Evolutionary conservation across 2,113 vertebrate genomes (phyloP).

Genomic region (Myxocyprinus asiaticus): DNA sequence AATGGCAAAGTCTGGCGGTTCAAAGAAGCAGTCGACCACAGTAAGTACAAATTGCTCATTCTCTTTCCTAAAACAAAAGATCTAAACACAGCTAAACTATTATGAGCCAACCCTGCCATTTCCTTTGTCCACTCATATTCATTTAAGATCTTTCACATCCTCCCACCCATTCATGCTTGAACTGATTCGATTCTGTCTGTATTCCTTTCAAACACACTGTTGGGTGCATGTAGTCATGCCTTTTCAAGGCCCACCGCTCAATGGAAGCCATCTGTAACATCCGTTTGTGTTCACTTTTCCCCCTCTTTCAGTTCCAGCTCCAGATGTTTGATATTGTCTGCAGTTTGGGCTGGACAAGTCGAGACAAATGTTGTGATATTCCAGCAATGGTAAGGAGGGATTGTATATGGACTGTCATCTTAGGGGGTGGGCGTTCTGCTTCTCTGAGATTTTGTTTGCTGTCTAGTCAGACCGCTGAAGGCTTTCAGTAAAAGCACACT

Average conservation of each 20-base stretch:
- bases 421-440: too few relatives aligned
- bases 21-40: slow-evolving; percentile 86
- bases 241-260: slow-evolving; percentile 50
- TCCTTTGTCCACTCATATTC: not conserved
- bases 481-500: too few relatives aligned
- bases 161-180: slow-evolving; percentile 9
- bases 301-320: slow-evolving; percentile 89
- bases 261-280: slow-evolving; percentile 68
- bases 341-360: slow-evolving; percentile 94
- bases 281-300: slow-evolving; percentile 32
- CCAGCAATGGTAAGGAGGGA: slow-evolving; percentile 86
- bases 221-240: slow-evolving; percentile 50
- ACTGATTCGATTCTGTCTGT: slow-evolving; percentile 26
- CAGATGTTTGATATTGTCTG: slow-evolving; percentile 99
- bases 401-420: not conserved
- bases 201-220: slow-evolving; percentile 38
- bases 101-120: not conserved
- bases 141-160: not conserved
- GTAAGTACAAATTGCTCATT: slow-evolving; percentile 73
- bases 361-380: slow-evolving; percentile 97
- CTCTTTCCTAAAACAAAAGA: not conserved
- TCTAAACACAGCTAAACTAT: not conserved
- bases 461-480: too few relatives aligned
- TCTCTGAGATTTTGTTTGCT: too few relatives aligned
- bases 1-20: slow-evolving; percentile 75